Percentiles rank a stretch among this genome's conserved stretches.
These are phyloP conservation scores for Drosophila quadrilineata DNA, from an alignment of 1,140 invertebrate genomes.

Conservation along the genomic window DNA sequence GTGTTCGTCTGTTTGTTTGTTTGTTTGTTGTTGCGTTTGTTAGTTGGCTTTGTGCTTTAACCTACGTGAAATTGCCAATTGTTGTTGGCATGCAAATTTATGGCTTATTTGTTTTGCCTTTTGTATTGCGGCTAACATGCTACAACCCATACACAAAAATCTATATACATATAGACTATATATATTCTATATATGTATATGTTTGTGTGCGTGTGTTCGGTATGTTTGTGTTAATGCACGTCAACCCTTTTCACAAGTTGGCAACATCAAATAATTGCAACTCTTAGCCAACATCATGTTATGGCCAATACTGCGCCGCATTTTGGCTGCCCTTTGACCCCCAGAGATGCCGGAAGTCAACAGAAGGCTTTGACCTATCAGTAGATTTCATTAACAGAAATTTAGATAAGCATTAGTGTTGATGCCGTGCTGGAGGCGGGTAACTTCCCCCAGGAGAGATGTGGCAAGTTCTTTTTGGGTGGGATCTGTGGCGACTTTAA, in stretches of 20 bases:
- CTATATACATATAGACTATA: not conserved
- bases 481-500: conserved; percentile 37
- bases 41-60: conserved; percentile 56
- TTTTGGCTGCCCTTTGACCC: conserved; percentile 26
- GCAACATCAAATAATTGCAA: too few species aligned
- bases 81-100: conserved; percentile 76
- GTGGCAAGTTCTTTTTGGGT: conserved; percentile 10
- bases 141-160: not conserved
- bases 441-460: not conserved
- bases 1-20: conserved; percentile 52
- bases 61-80: conserved; percentile 72
- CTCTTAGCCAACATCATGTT: too few species aligned
- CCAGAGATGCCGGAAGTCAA: conserved; percentile 41
- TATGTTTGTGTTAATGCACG: conserved; percentile 27
- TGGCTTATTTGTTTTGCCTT: conserved; percentile 61
- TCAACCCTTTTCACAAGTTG: conserved; percentile 50
- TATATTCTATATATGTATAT: not conserved
- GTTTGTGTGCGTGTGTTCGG: not conserved
- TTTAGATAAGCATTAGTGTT: conserved; percentile 63
- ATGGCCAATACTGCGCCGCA: conserved; percentile 1
- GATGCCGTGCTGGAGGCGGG: conserved; percentile 34
- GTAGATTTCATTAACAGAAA: conserved; percentile 62
- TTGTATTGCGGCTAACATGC: conserved; percentile 29
- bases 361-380: conserved; percentile 46
- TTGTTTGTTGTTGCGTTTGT: conserved; percentile 41